These are phyloP conservation scores for Catocala fraxini DNA, from an alignment of 2,888 invertebrate genomes.

Conservation along the genomic window DNA sequence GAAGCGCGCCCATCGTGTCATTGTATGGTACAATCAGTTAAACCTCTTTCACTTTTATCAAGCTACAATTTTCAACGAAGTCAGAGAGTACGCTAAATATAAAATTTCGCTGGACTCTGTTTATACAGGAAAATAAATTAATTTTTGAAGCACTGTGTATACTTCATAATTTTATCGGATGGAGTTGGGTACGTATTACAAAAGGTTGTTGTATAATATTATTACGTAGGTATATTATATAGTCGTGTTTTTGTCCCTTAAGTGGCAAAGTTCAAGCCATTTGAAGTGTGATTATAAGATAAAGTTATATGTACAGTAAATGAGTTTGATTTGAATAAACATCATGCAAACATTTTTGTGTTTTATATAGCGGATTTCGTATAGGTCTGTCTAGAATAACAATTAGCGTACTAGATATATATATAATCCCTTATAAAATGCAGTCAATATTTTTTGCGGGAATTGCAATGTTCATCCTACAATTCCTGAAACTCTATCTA, in stretches of 20 bases:
- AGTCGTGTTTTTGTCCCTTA: constrained; percentile 13
- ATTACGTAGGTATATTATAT: constrained; percentile 15
- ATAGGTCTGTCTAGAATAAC: too few relatives aligned
- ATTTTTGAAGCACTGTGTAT: constrained; percentile 49
- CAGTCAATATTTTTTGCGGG: too few relatives aligned
- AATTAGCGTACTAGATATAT: too few relatives aligned
- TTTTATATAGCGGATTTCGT: too few relatives aligned
- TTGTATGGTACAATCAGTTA: not conserved
- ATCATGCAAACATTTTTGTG: too few relatives aligned
- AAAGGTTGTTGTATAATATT: constrained; percentile 18
- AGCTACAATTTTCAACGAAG: constrained; percentile 4
- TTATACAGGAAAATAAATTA: constrained; percentile 54
- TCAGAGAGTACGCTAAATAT: constrained; percentile 40
- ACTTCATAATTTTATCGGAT: constrained; percentile 51
- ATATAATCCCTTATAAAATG: too few relatives aligned
- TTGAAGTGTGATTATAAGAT: constrained; percentile 11
- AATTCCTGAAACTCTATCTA: too few relatives aligned
- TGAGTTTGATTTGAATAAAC: not conserved
- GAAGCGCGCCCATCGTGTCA: not conserved
- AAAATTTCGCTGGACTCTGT: constrained; percentile 50
- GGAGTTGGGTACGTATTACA: constrained; percentile 34
- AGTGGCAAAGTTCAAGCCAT: constrained; percentile 13
- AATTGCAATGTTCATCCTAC: too few relatives aligned
- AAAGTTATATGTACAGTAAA: constrained; percentile 8
- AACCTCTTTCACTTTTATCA: not conserved